These are phyloP conservation scores for Antheraea mylitta DNA, from an alignment of 1,140 invertebrate species.

Conservation along the genomic window DNA sequence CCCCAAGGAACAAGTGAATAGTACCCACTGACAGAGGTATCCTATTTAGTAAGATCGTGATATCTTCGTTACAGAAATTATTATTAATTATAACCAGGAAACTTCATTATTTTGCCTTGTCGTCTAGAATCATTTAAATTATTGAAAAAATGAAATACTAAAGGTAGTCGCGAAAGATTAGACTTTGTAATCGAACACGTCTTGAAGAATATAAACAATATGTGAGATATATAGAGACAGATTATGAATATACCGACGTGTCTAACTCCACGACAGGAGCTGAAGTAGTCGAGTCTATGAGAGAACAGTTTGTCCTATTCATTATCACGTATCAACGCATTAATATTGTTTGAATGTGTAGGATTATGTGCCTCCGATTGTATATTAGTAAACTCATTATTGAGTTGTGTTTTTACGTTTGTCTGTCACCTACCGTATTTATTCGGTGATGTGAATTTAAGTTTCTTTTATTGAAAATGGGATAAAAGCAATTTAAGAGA, in stretches of 20 bases:
- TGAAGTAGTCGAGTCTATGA: background rate
- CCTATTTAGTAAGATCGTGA: no score
- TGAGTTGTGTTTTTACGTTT: constrained; percentile 1
- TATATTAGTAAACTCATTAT: constrained; percentile 11
- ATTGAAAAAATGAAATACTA: no score
- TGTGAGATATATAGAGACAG: background rate
- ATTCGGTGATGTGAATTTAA: background rate
- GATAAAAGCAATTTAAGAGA: background rate
- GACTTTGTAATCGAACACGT: no score
- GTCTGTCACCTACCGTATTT: constrained; percentile 11
- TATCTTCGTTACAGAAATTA: no score
- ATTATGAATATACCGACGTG: background rate
- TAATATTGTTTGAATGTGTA: constrained; percentile 7
- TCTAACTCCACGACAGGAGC: background rate
- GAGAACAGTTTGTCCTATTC: constrained; percentile 6
- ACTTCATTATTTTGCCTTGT: no score
- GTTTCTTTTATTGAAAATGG: background rate
- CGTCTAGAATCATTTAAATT: no score
- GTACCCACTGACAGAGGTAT: no score
- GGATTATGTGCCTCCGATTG: constrained; percentile 1
- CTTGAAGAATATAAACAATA: background rate
- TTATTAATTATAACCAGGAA: no score
- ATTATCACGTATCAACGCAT: constrained; percentile 10
- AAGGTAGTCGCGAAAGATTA: no score
- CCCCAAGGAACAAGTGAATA: no score